These are phyloP conservation scores for Sander lucioperca DNA, from an alignment of 2,113 vertebrate species.

Conservation along the genomic window DNA sequence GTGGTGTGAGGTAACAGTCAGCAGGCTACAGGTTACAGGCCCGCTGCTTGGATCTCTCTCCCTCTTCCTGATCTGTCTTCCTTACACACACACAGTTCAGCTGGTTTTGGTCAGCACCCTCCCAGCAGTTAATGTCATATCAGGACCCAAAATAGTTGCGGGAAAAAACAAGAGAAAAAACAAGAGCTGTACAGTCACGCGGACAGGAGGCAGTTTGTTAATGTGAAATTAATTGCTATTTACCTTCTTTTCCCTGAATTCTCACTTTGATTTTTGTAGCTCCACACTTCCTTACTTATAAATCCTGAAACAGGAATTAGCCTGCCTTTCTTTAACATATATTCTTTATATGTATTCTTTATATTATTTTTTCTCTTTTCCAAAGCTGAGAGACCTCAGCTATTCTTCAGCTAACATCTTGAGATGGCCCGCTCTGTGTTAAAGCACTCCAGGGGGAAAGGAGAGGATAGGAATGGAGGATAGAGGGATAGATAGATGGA, in stretches of 20 bases:
- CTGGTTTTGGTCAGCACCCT: slow-evolving; percentile 68
- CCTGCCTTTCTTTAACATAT: slow-evolving; percentile 29
- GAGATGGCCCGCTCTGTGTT: slow-evolving; percentile 67
- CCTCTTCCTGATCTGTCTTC: slow-evolving; percentile 31
- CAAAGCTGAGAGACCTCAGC: slow-evolving; percentile 69
- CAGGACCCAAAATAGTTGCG: slow-evolving; percentile 66
- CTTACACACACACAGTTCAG: slow-evolving; percentile 64
- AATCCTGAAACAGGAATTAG: slow-evolving; percentile 47
- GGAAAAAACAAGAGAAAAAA: slow-evolving; percentile 57
- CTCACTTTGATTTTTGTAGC: slow-evolving; percentile 15
- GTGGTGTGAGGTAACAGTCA: slow-evolving; percentile 67
- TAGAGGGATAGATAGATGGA: slow-evolving; percentile 62
- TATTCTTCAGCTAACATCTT: slow-evolving; percentile 77
- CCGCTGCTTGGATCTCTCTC: slow-evolving; percentile 60
- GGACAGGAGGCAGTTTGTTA: slow-evolving; percentile 66
- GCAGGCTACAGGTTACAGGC: slow-evolving; percentile 69
- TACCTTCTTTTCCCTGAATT: slow-evolving; percentile 18
- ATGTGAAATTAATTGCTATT: slow-evolving; percentile 64
- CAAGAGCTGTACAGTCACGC: slow-evolving; percentile 33
- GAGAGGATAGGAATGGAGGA: slow-evolving; percentile 44
- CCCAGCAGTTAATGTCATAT: slow-evolving; percentile 67
- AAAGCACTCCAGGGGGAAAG: slow-evolving; percentile 67
- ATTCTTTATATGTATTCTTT: slow-evolving; percentile 18
- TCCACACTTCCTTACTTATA: slow-evolving; percentile 36
- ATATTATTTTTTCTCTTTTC: not conserved